Base-by-base conservation (phyloP, 2,888 invertebrate species). In the Nomada ruficornis region DNA sequence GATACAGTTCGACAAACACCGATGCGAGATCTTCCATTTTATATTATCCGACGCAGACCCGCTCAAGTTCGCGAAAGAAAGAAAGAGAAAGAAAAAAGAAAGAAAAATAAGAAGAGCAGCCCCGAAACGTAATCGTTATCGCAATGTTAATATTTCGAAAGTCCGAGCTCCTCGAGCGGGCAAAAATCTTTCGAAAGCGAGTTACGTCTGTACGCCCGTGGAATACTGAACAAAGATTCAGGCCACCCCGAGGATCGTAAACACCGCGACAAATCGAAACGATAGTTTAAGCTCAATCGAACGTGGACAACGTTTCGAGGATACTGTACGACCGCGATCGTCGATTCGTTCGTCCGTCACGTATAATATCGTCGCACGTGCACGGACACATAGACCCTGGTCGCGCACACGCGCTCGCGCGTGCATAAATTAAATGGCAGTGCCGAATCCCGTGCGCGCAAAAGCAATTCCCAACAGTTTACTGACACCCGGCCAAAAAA, bases 401-500 rank as follows among this genome's bases (percentile, higher is more conserved):
- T 42, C 29, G 9, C 68, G 74, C 65, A 64, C 72, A 57, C 70
- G 59, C 77, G 60, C 70, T 47, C 78, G 77, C 59, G 47, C 68
- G 67, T 77, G 84, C 71, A 86, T 86, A 86, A 86, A 86, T 86
- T 87, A 86, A 9, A 42, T 42, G 67, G 36, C 23, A 26, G 36
- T 50, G 52, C 69, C 74, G 79, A 74, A 74, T 74, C 78, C 68
- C 54, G 64, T 75, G 71, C 54, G 75, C 80, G 82, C 77, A 76
- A 85, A 82, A 82, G 20, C 79, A 52, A 77, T 55, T 81, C 79
- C 80, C 82, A 67, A 65, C 79, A 76, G 75, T 89, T 88, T 78
- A 77, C 86, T 76, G 88, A 85, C 86, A 84, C 82, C 82, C 80
- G 75, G 74, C 91, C 90, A 89, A 91, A 92, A 92, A 91, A 90